These are phyloP conservation scores for Podabrus alpinus DNA, from an alignment of 2,888 invertebrate genomes.

Conservation along the genomic window DNA sequence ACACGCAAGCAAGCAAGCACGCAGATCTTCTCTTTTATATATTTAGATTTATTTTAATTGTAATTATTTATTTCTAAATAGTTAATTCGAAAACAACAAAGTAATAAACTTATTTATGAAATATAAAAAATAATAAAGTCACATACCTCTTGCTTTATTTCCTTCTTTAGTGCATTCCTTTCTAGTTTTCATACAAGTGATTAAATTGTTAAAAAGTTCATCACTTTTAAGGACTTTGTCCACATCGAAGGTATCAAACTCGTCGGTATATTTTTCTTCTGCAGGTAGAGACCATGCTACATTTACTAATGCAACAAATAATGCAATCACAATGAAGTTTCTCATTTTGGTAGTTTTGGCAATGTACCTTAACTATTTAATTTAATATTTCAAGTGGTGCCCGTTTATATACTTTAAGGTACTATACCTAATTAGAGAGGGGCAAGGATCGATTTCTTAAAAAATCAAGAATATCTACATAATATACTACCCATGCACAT, in stretches of 20 bases:
- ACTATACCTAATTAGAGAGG: not conserved
- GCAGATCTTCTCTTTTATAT: too few species aligned
- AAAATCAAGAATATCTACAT: not conserved
- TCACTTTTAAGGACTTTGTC: conserved; percentile 68
- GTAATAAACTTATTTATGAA: not conserved
- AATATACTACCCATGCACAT: too few species aligned
- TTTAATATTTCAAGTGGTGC: not conserved
- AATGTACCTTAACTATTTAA: not conserved
- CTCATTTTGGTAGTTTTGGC: not conserved
- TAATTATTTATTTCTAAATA: too few species aligned
- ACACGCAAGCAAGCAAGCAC: too few species aligned
- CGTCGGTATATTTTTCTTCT: not conserved
- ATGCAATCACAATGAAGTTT: not conserved
- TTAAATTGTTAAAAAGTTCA: conserved; percentile 65
- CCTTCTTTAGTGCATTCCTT: conserved; percentile 71
- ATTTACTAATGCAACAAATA: not conserved
- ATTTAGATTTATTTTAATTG: too few species aligned
- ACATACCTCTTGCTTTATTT: conserved; percentile 69
- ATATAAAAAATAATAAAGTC: not conserved
- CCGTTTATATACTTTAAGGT: not conserved
- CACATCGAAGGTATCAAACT: conserved; percentile 69
- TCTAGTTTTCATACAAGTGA: conserved; percentile 65
- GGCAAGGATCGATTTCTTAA: not conserved
- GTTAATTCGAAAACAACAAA: too few species aligned
- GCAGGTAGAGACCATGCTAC: not conserved